Base-by-base conservation (phyloP, 2,113 vertebrate genomes). In the Eudyptes chrysolophus region DNA sequence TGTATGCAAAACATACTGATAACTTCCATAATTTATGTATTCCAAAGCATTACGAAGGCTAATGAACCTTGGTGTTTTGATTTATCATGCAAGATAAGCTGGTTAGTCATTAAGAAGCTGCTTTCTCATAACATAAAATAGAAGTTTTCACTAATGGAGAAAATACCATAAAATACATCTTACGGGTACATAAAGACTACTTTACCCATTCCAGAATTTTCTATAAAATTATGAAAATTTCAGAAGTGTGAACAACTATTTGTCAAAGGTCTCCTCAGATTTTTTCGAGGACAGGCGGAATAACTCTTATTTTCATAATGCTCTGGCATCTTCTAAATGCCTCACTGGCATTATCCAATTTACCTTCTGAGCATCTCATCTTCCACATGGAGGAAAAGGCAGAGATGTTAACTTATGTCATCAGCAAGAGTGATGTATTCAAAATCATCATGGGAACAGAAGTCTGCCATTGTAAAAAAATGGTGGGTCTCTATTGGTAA, bases 61-160 rank as follows among this genome's bases (percentile, higher is more conserved):
- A 97, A 97, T 93, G 96, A 98, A 96, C 60, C 90, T 92, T 89
- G 77, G 57, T 89, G 84, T 42, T 80, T 66, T 86, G 93, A 97
- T 97, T 96, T 92, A 93, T 96, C 48, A 61, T 44, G 55, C 29
- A 71, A 62, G 61, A 72, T 65, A 95, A 91, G 54, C n/a, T 74
- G 60, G 54, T 92, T 90, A 57, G 34, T 76, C 70, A 74, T 95
- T 70, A 95, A 54, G 64, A 93, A 95, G 58, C 32, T 6, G 5
- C 61, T 92, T 85, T 81, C 70, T 65, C 40, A 57, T 32, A 34
- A 38, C 58, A 71, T 26, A 66, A 87, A 90, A 79, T 5, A n/a
- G 25, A 93, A 65, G 21, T 26, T 71, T 87, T 83, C 7, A 5
- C 48, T 77, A 77, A 62, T 19, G 42, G 58, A 95, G 38, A 77